Evolutionary conservation across 1,140 invertebrate species (phyloP).

Genomic region (Spodoptera litura): DNA sequence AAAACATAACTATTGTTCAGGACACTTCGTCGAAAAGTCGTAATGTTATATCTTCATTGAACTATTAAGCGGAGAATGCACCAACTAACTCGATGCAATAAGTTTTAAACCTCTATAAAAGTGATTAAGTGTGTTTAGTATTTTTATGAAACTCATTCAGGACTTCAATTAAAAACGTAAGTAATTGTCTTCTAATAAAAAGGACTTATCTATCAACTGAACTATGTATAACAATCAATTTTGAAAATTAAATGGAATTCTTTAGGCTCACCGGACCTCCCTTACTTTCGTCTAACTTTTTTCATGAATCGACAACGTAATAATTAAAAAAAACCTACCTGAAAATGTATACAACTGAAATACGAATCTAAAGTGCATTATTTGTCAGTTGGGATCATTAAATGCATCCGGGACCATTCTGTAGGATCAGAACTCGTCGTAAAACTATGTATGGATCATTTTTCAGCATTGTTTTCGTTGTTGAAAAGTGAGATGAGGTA

Average conservation of each 20-base stretch:
- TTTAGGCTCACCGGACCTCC: too few relatives aligned
- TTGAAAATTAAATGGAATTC: too few relatives aligned
- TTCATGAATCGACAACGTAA: neutral
- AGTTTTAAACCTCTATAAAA: too few relatives aligned
- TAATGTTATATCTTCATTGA: neutral
- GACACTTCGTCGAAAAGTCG: neutral
- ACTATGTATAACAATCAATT: too few relatives aligned
- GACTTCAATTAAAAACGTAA: too few relatives aligned
- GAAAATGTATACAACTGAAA: too few relatives aligned
- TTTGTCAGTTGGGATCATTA: neutral
- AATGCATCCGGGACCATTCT: neutral
- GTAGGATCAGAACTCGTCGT: neutral
- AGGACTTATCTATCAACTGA: too few relatives aligned
- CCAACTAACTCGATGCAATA: too few relatives aligned
- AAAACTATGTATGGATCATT: neutral
- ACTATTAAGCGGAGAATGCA: neutral
- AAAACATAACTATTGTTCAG: conserved; percentile 7
- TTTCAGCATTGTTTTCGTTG: conserved; percentile 41
- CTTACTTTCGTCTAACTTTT: neutral
- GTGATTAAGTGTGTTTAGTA: too few relatives aligned
- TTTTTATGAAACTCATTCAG: too few relatives aligned
- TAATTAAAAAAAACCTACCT: neutral
- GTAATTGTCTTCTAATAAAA: too few relatives aligned
- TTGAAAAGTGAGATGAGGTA: conserved; percentile 9
- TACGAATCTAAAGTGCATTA: neutral